A percentile compares a stretch with the other conserved stretches of the same genome.
phyloP scores from a whole-genome alignment of 2,113 vertebrate species.

The Prolemur simus region DNA sequence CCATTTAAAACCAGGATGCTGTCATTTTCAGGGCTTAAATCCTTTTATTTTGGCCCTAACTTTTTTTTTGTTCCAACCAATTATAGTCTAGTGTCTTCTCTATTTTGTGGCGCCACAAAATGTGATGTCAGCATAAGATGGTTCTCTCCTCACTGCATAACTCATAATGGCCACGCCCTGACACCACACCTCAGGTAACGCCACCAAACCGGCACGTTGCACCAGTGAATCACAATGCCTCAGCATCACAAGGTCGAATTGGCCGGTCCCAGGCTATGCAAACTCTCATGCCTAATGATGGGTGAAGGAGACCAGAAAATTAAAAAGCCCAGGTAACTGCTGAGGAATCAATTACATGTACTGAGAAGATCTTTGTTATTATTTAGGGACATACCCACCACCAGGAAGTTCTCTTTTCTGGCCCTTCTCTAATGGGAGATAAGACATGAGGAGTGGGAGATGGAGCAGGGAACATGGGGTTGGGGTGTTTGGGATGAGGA shows the following conservation, averaged over 20 bases:
- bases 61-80: background rate
- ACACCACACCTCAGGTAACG: background rate
- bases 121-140: background rate
- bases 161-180: background rate
- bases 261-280: background rate
- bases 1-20: background rate
- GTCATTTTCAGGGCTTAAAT: background rate
- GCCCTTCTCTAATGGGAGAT: background rate
- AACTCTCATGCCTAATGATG: background rate
- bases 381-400: fast-evolving
- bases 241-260: background rate
- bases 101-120: background rate
- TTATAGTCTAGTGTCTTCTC: background rate
- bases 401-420: background rate
- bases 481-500: too few relatives aligned
- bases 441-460: background rate
- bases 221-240: background rate
- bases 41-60: background rate
- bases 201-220: background rate
- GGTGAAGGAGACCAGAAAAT: background rate
- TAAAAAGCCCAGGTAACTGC: background rate
- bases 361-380: background rate
- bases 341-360: background rate
- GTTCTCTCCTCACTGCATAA: background rate
- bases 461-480: fast-evolving